Conservation (phyloP, 2,888 invertebrate genomes). For the Globia sparganii region DNA sequence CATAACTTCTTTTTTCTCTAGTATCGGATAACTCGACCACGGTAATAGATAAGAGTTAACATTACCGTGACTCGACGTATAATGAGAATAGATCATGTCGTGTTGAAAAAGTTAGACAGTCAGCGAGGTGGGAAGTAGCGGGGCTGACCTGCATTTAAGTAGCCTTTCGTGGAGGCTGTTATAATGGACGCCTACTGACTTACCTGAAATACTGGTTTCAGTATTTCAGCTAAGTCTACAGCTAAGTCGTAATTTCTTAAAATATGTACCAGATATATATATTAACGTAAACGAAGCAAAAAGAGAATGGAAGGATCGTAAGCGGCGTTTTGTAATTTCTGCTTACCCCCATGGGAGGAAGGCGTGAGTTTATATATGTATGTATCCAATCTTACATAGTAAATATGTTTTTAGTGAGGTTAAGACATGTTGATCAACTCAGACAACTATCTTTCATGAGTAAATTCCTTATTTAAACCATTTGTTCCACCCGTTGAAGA, state of each 20-base stretch:
- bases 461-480: too few relatives aligned
- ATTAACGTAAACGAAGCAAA: not conserved
- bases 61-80: too few relatives aligned
- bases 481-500: too few relatives aligned
- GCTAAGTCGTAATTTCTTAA: not conserved
- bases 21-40: not conserved
- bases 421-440: slow-evolving; percentile 4
- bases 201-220: not conserved
- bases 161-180: not conserved
- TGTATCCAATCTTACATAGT: not conserved
- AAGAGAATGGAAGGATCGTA: too few relatives aligned
- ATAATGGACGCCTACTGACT: not conserved
- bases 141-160: not conserved
- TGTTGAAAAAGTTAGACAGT: not conserved
- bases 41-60: too few relatives aligned
- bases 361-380: too few relatives aligned
- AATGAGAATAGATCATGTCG: not conserved
- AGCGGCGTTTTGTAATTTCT: too few relatives aligned
- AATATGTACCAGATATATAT: too few relatives aligned
- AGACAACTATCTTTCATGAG: not conserved
- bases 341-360: too few relatives aligned
- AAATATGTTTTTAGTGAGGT: not conserved
- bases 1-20: not conserved
- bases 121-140: not conserved
- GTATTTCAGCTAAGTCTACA: too few relatives aligned